phyloP scores from a whole-genome alignment of 2,888 invertebrate species.

The Volucella zonaria region DNA sequence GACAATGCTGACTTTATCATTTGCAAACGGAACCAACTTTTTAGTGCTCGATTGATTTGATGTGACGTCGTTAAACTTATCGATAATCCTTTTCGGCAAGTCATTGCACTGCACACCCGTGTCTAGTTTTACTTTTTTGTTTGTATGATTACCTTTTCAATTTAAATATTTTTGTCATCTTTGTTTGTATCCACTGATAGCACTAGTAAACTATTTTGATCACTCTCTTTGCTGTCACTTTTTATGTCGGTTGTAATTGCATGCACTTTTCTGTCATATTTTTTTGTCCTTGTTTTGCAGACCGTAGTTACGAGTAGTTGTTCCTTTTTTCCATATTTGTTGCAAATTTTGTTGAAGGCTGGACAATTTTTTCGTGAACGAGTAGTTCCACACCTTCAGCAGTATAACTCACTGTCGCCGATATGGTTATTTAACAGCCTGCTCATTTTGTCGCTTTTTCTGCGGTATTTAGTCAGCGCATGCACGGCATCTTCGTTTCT shows the following conservation, averaged over 20 bases:
- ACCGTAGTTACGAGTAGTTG: constrained; percentile 32
- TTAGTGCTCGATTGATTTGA: no score
- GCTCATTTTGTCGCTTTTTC: neutral
- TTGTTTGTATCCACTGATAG: no score
- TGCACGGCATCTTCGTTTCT: constrained; percentile 34
- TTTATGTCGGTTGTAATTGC: no score
- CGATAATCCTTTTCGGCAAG: no score
- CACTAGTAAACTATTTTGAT: no score
- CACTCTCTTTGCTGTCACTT: no score
- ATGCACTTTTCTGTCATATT: no score
- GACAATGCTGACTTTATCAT: constrained; percentile 54
- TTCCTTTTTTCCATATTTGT: constrained; percentile 44
- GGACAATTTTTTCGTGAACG: constrained; percentile 57
- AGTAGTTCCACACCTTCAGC: constrained; percentile 54
- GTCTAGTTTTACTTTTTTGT: no score
- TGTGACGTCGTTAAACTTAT: neutral
- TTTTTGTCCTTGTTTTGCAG: constrained; percentile 28
- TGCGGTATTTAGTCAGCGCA: constrained; percentile 22
- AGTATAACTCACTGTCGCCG: constrained; percentile 23
- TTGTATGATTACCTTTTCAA: no score
- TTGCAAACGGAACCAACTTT: constrained; percentile 34
- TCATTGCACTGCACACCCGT: no score
- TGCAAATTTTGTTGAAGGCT: constrained; percentile 19
- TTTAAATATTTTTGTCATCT: no score
- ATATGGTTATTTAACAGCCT: constrained; percentile 25